These are phyloP conservation scores for Eurosta solidaginis DNA, from an alignment of 1,140 invertebrate species.

Conservation along the genomic window DNA sequence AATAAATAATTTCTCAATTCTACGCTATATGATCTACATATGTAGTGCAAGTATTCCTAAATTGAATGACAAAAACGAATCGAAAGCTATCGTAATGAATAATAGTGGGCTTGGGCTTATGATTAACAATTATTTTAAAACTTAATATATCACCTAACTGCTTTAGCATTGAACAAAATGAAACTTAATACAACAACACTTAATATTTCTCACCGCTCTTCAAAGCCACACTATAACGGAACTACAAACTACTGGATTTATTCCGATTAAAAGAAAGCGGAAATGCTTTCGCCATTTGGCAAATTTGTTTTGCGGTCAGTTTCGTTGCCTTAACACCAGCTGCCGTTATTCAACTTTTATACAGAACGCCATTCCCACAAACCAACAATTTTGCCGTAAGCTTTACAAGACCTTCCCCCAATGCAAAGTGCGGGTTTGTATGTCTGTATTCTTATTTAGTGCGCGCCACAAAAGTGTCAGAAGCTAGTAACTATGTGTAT, in stretches of 20 bases:
- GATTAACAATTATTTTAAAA: too few relatives aligned
- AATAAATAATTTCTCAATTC: too few relatives aligned
- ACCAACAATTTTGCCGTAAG: too few relatives aligned
- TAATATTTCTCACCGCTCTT: conserved; percentile 14
- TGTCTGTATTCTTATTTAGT: conserved; percentile 7
- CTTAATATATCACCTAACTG: too few relatives aligned
- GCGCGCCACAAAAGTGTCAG: background rate
- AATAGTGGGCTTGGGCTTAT: too few relatives aligned
- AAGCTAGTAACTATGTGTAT: background rate
- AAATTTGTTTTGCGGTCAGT: conserved; percentile 27
- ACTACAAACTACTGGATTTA: background rate
- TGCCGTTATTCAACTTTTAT: background rate
- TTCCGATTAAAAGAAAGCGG: background rate
- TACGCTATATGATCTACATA: too few relatives aligned
- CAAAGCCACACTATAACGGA: background rate
- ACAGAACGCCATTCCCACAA: background rate
- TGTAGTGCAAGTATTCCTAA: too few relatives aligned
- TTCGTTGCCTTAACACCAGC: background rate
- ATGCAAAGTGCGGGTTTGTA: background rate
- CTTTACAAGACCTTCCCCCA: too few relatives aligned
- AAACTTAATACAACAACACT: background rate
- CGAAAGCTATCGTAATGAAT: too few relatives aligned
- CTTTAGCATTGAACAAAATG: background rate
- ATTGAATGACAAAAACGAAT: too few relatives aligned
- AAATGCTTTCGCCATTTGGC: conserved; percentile 6